Conservation (phyloP, 2,888 invertebrate genomes). For the Dolichopus griseipennis region DNA sequence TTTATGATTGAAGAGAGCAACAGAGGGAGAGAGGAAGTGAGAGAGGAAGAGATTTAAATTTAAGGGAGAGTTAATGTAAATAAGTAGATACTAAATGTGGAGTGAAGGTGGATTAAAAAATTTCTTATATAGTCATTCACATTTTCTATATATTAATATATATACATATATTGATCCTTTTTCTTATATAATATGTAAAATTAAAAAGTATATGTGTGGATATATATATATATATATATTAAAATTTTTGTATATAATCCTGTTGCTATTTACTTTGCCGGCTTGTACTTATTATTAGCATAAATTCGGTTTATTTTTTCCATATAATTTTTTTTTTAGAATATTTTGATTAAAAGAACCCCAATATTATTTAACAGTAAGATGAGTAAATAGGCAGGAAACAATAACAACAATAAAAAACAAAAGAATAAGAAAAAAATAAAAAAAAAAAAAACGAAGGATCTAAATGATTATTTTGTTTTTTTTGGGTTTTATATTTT, state of each 20-base stretch:
- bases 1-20: background rate
- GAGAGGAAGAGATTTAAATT: background rate
- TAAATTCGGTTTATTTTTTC: background rate
- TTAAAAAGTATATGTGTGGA: background rate
- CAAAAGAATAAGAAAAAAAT: too few species aligned
- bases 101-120: background rate
- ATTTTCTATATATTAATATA: too few species aligned
- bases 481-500: background rate
- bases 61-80: background rate
- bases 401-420: too few species aligned
- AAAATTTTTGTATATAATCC: background rate
- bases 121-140: background rate
- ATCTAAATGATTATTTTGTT: too few species aligned
- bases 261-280: constrained; percentile 3
- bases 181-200: background rate
- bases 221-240: too few species aligned
- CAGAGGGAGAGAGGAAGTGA: background rate
- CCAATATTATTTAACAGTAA: background rate
- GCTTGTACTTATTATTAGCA: background rate
- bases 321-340: background rate
- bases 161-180: constrained; percentile 6
- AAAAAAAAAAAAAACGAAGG: background rate
- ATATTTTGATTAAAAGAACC: background rate
- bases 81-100: background rate
- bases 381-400: background rate